Percentiles rank a stretch among this genome's conserved stretches.
Evolutionary conservation across 2,797 vertebrate genomes (phyloP).

Genomic region (Masticophis lateralis): DNA sequence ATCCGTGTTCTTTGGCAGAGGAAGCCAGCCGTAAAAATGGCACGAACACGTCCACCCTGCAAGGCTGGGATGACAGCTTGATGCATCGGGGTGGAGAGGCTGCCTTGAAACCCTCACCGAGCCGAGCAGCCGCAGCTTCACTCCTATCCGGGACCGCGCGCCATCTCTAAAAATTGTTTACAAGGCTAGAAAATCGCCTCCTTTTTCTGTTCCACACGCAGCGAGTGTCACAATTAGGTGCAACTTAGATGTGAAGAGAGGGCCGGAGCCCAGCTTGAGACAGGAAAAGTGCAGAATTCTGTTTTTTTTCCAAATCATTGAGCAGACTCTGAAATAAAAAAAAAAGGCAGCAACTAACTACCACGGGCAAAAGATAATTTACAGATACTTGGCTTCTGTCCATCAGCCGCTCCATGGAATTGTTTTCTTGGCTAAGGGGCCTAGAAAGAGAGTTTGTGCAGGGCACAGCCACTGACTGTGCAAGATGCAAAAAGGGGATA

Average conservation of each 20-base stretch:
- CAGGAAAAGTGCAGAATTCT: neutral
- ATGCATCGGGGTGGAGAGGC: neutral
- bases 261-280: neutral
- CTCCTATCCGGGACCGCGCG: accelerated
- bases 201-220: too few species aligned
- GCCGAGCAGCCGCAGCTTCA: neutral
- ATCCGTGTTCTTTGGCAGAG: neutral
- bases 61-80: neutral
- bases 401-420: too few species aligned
- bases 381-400: too few species aligned
- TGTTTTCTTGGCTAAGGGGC: neutral
- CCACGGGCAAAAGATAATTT: neutral
- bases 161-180: neutral
- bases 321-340: neutral
- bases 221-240: too few species aligned
- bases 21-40: neutral
- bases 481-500: neutral
- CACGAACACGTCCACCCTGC: neutral
- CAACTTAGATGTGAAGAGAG: too few species aligned
- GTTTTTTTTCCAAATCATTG: accelerated
- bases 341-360: neutral
- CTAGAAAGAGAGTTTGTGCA: neutral
- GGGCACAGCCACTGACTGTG: neutral
- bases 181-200: neutral
- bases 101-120: too few species aligned